Percentiles rank a stretch among this genome's conserved stretches.
Evolutionary conservation across 2,113 vertebrate species (phyloP).

Genomic region (Ochotona princeps): DNA sequence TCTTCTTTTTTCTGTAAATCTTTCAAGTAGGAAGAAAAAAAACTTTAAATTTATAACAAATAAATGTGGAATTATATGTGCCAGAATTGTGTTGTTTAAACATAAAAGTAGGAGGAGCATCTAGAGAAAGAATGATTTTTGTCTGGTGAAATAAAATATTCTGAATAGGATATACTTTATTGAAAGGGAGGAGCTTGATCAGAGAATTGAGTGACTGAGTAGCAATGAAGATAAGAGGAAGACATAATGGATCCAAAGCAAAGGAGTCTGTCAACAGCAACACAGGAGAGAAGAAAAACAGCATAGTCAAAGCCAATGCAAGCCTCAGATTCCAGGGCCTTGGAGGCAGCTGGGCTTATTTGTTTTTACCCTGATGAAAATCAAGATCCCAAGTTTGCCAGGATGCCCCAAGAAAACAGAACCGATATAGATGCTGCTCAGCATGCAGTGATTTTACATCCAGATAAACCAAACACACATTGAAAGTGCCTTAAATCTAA

Average conservation of each 20-base stretch:
- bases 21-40: no score
- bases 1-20: no score
- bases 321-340: neutral
- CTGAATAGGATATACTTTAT: neutral
- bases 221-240: neutral
- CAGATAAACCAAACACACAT: neutral
- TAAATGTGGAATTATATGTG: neutral
- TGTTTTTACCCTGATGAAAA: neutral
- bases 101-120: neutral
- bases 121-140: neutral
- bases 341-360: neutral
- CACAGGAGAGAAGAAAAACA: neutral
- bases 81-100: neutral
- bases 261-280: no score
- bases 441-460: neutral
- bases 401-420: neutral
- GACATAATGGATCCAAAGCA: neutral
- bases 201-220: neutral
- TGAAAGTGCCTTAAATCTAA: neutral
- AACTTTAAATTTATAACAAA: neutral
- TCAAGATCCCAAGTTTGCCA: neutral
- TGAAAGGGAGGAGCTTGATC: neutral
- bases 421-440: neutral
- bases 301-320: neutral
- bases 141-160: neutral